phyloP scores from a whole-genome alignment of 2,797 vertebrate genomes.

The Enteromius mattozi region DNA sequence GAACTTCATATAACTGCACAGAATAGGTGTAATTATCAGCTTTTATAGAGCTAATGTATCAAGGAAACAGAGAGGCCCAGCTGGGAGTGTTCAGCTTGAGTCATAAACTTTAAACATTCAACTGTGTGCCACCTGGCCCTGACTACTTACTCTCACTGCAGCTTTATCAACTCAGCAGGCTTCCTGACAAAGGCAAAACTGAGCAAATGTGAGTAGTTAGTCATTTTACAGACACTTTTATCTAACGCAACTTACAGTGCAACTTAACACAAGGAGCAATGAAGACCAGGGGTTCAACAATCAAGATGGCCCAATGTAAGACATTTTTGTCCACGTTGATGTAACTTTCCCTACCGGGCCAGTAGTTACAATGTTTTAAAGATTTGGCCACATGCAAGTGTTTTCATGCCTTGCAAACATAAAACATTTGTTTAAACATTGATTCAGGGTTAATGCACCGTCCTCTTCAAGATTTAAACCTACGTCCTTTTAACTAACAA shows the following conservation, averaged over 20 bases:
- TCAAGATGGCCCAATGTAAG: background rate
- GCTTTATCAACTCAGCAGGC: slow-evolving; percentile 40
- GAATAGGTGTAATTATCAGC: slow-evolving; percentile 38
- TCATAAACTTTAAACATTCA: slow-evolving; percentile 46
- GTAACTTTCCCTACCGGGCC: background rate
- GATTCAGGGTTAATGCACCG: background rate
- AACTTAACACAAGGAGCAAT: background rate
- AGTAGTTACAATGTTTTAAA: background rate
- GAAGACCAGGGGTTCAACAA: background rate
- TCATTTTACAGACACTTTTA: slow-evolving; percentile 17
- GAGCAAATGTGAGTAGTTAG: slow-evolving; percentile 5
- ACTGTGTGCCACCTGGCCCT: slow-evolving; percentile 41
- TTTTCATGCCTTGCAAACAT: background rate
- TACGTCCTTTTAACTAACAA: background rate
- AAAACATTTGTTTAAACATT: background rate
- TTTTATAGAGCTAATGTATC: slow-evolving; percentile 42
- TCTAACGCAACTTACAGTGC: background rate
- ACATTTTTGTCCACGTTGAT: background rate
- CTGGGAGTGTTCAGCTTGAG: slow-evolving; percentile 40
- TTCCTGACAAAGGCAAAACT: background rate
- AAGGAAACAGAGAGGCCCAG: slow-evolving; percentile 1
- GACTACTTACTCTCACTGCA: slow-evolving; percentile 25
- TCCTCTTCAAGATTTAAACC: background rate
- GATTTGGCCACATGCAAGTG: background rate
- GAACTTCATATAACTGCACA: slow-evolving; percentile 9